phyloP scores from a whole-genome alignment of 2,888 invertebrate species.

The Eristalinus aeneus region DNA sequence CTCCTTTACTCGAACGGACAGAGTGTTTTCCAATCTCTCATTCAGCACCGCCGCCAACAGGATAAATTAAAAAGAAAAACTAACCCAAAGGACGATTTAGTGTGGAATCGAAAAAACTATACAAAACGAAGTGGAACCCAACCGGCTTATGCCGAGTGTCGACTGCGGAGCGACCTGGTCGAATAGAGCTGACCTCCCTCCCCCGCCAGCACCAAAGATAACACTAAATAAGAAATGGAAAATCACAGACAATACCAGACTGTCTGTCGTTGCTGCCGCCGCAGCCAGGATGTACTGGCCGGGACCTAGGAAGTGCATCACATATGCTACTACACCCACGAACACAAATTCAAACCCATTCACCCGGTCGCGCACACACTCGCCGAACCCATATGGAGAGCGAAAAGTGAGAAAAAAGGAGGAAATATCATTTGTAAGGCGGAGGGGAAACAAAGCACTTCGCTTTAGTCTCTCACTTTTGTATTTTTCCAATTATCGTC shows the following conservation, averaged over 20 bases:
- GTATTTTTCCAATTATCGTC: constrained; percentile 70
- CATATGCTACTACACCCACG: constrained; percentile 54
- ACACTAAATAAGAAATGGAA: constrained; percentile 70
- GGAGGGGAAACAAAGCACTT: constrained; percentile 62
- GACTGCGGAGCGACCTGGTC: background rate
- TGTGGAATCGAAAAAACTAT: constrained; percentile 31
- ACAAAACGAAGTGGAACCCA: constrained; percentile 26
- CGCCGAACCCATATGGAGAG: background rate
- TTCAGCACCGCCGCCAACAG: constrained; percentile 49
- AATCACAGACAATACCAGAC: constrained; percentile 65
- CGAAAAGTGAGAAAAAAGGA: constrained; percentile 4
- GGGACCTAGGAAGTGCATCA: constrained; percentile 57
- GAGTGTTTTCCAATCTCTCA: constrained; percentile 54
- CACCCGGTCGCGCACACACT: background rate
- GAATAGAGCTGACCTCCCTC: constrained; percentile 1
- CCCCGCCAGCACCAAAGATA: constrained; percentile 55
- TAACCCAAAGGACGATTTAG: constrained; percentile 46
- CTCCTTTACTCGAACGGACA: constrained; percentile 16
- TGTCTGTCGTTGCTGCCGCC: constrained; percentile 36
- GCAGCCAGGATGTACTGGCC: constrained; percentile 39
- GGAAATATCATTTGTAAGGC: constrained; percentile 58
- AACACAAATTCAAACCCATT: constrained; percentile 7
- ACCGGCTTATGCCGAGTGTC: background rate
- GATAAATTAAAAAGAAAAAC: constrained; percentile 55
- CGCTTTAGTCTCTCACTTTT: constrained; percentile 69